Conservation (phyloP, 2,888 invertebrate species). For the Brachypalpus laphriformis region DNA sequence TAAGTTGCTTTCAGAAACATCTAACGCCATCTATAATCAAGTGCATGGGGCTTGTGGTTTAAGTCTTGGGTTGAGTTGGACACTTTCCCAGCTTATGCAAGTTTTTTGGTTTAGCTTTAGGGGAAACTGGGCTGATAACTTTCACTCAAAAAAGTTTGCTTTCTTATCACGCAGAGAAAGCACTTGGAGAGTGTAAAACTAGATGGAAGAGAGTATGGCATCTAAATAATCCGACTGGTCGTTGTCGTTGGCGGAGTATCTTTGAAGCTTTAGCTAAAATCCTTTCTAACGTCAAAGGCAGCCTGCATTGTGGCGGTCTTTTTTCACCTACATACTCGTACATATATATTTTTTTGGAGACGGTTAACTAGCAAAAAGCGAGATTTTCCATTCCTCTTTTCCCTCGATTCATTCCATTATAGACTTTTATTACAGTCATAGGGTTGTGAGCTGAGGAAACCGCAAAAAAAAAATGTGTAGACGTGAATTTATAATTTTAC, state of each 20-base stretch:
- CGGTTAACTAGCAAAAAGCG: constrained; percentile 1
- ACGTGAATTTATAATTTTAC: constrained; percentile 1
- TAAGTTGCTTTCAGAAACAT: neutral
- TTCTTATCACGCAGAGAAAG: constrained; percentile 42
- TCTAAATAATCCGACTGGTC: constrained; percentile 6
- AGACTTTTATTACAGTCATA: neutral
- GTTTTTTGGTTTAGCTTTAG: neutral
- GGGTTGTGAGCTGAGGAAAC: constrained; percentile 3
- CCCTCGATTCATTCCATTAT: neutral
- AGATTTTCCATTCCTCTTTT: neutral
- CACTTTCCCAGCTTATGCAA: neutral
- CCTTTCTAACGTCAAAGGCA: constrained; percentile 35
- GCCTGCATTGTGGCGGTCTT: constrained; percentile 24
- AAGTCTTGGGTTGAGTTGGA: neutral
- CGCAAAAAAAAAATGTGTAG: neutral
- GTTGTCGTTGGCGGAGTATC: neutral
- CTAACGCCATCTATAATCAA: constrained; percentile 34
- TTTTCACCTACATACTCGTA: too few relatives aligned
- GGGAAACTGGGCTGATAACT: neutral
- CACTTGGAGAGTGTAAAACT: neutral
- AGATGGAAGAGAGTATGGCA: neutral
- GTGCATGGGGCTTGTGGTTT: neutral
- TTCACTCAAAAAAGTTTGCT: constrained; percentile 58
- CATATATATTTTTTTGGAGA: constrained; percentile 3
- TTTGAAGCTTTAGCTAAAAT: constrained; percentile 54